Evolutionary conservation across 2,113 vertebrate genomes (phyloP), one percentile per base, ranked within the genome.

Genomic region (Lophura nycthemera): DNA sequence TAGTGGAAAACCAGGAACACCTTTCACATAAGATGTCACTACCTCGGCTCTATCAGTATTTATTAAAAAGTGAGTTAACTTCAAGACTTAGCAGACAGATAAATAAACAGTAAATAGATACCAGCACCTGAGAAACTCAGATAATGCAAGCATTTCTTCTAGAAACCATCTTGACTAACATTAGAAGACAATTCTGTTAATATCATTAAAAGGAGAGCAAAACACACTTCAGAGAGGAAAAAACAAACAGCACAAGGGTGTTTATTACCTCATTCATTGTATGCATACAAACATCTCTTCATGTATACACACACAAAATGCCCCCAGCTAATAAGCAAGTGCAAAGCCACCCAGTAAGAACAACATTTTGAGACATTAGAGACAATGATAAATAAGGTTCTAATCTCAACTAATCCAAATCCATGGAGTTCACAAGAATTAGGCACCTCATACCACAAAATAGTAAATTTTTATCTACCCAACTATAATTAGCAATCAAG

Each of bases 281-380:
- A 17, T 5, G 57, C 11, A 30, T 2, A 60, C 18, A 45, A 20
- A 45, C 3, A 47, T 54, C 8, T n/a, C 50, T 52, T 27, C 5
- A 24, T 4, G 34, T 11, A 79, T 22, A 54, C 54, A 64, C 32
- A 42, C 30, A 75, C 6, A 60, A 88, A 77, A 87, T 64, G 83
- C 45, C 74, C 66, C 72, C 82, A 94, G 65, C 69, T 92, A 72
- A 74, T 69, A 75, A 83, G 38, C 29, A 90, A 85, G 22, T 83
- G 47, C 82, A 77, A 30, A 12, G 65, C 10, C 29, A 78, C 10
- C 32, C 75, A 90, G 25, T 10, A 70, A 32, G 42, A 52, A 54
- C 0, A 61, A 1, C 30, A 74, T 32, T 73, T 74, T n/a, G n/a
- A n/a, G n/a, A n/a, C n/a, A n/a, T n/a, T 8, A 60, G 24, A 91